A percentile compares a stretch with the other conserved stretches of the same genome.
These are phyloP conservation scores for Ladona fulva DNA, from an alignment of 1,140 invertebrate species.

Conservation along the genomic window DNA sequence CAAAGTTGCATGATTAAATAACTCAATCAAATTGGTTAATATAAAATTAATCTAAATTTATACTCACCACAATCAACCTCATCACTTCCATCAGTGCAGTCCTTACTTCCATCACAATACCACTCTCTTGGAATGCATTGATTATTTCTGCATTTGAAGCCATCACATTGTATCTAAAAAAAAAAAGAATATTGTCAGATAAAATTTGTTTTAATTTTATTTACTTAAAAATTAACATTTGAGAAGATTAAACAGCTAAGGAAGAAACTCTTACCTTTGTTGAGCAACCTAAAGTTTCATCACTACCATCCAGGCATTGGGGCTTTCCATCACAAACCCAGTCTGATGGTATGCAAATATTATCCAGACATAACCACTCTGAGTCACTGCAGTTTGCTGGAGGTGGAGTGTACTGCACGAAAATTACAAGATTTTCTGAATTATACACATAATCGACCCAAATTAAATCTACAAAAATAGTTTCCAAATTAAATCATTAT, in stretches of 20 bases:
- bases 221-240: background rate
- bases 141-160: constrained; percentile 12
- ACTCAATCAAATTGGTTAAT: no score
- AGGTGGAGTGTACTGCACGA: background rate
- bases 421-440: background rate
- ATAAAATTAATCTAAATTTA: background rate
- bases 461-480: no score
- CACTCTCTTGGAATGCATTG: constrained; percentile 11
- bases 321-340: constrained; percentile 65
- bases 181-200: no score
- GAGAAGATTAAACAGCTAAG: background rate
- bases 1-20: no score
- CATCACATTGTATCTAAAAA: constrained; percentile 14
- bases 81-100: constrained; percentile 57
- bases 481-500: no score
- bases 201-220: background rate
- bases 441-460: background rate
- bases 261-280: background rate
- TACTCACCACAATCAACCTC: constrained; percentile 35
- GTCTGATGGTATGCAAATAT: constrained; percentile 47
- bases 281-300: constrained; percentile 34
- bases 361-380: constrained; percentile 40
- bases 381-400: background rate
- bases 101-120: constrained; percentile 50
- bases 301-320: constrained; percentile 72